Conservation (phyloP, 2,113 vertebrate genomes). For the Muscicapa adusta region DNA sequence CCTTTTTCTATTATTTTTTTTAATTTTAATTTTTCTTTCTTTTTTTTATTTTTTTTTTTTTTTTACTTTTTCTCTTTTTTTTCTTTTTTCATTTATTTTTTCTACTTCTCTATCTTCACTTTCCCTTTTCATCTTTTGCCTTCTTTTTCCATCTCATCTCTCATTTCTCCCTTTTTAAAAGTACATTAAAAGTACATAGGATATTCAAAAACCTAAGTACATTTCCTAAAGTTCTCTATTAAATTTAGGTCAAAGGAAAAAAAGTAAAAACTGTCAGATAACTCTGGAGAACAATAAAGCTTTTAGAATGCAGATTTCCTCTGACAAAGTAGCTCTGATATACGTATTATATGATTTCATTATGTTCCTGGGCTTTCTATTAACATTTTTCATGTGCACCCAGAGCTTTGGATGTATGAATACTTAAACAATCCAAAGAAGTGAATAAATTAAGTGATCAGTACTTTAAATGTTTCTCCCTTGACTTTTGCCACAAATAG, state of each 20-base stretch:
- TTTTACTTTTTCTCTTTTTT: fast-evolving
- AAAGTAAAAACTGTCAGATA: neutral
- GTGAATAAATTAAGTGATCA: neutral
- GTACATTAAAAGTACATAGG: neutral
- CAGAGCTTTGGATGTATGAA: neutral
- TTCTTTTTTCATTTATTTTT: fast-evolving
- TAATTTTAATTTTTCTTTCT: fast-evolving
- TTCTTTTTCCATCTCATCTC: neutral
- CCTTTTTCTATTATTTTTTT: neutral
- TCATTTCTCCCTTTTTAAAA: neutral
- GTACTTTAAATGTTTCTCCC: neutral
- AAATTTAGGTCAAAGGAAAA: neutral
- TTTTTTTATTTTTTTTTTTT: too few species aligned
- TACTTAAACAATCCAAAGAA: slow-evolving; percentile 7
- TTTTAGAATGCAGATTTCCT: neutral
- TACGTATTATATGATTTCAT: neutral
- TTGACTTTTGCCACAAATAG: neutral
- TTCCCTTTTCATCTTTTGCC: neutral
- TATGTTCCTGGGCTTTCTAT: neutral
- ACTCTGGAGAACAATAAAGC: neutral
- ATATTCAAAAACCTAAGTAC: neutral
- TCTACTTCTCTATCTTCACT: neutral
- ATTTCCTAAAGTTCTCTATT: neutral
- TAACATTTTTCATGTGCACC: neutral
- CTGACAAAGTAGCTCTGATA: neutral